Percentiles rank a stretch among this genome's conserved stretches.
Evolutionary conservation across 2,797 vertebrate species (phyloP).

Genomic region (Buphagus erythrorhynchus): DNA sequence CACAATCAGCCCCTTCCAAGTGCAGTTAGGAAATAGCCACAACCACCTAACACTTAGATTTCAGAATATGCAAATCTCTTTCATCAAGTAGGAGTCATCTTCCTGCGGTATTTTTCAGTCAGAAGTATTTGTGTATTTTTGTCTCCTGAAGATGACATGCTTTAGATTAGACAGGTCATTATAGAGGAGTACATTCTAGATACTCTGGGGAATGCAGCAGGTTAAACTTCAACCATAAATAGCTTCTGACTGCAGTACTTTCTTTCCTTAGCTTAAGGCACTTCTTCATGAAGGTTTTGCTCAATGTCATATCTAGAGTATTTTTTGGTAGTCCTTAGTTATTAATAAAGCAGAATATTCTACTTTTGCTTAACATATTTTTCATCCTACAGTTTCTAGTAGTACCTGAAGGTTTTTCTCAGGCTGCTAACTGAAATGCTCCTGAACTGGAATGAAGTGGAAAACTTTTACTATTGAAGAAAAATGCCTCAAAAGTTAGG

Average conservation of each 20-base stretch:
- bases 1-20: neutral
- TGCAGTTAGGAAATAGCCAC: neutral
- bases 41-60: neutral
- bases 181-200: neutral
- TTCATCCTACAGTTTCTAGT: neutral
- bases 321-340: neutral
- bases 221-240: slow-evolving; percentile 55
- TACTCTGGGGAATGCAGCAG: slow-evolving; percentile 28
- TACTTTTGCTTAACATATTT: neutral
- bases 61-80: neutral
- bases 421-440: neutral
- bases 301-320: slow-evolving; percentile 12
- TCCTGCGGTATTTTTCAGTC: neutral
- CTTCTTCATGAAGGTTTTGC: slow-evolving; percentile 26
- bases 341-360: neutral
- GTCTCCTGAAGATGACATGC: neutral
- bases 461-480: neutral
- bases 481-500: neutral
- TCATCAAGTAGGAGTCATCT: neutral
- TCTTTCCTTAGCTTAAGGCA: slow-evolving; percentile 2
- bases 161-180: slow-evolving; percentile 23
- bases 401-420: neutral
- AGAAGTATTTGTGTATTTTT: neutral
- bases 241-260: slow-evolving; percentile 24
- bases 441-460: neutral